Conservation (phyloP, 2,797 vertebrate species). For the Acipenser oxyrinchus region DNA sequence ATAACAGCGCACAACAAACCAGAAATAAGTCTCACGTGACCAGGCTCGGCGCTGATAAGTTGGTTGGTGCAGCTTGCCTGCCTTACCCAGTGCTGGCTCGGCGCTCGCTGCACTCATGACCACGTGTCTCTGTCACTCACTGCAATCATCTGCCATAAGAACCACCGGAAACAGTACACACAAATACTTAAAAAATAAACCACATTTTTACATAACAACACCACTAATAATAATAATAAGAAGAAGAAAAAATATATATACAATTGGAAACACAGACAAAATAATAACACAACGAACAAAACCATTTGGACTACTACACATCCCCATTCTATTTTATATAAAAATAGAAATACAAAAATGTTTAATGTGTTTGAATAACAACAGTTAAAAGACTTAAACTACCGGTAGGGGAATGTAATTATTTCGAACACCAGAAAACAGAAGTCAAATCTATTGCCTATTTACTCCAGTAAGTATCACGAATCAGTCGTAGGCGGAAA, state of each 20-base stretch:
- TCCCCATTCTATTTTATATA: no score
- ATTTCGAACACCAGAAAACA: no score
- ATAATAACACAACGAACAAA: no score
- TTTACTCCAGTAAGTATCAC: no score
- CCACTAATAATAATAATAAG: neutral
- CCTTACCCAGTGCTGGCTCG: slow-evolving; percentile 12
- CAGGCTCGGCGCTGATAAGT: neutral
- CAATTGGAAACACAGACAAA: no score
- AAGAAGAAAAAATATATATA: slow-evolving; percentile 1
- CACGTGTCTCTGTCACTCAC: slow-evolving; percentile 24
- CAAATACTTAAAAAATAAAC: neutral
- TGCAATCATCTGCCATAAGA: slow-evolving; percentile 10
- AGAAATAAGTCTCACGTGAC: neutral
- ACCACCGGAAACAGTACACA: slow-evolving; percentile 17
- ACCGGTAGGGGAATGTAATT: no score
- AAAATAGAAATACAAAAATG: no score
- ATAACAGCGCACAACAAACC: slow-evolving; percentile 36
- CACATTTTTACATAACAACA: neutral
- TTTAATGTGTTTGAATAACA: no score
- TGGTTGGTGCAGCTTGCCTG: neutral
- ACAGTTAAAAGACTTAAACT: no score
- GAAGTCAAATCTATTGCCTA: no score
- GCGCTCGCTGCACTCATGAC: slow-evolving; percentile 10
- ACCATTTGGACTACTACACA: no score
- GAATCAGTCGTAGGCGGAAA: no score